phyloP scores from a whole-genome alignment of 2,797 vertebrate genomes.

The Numenius phaeopus region DNA sequence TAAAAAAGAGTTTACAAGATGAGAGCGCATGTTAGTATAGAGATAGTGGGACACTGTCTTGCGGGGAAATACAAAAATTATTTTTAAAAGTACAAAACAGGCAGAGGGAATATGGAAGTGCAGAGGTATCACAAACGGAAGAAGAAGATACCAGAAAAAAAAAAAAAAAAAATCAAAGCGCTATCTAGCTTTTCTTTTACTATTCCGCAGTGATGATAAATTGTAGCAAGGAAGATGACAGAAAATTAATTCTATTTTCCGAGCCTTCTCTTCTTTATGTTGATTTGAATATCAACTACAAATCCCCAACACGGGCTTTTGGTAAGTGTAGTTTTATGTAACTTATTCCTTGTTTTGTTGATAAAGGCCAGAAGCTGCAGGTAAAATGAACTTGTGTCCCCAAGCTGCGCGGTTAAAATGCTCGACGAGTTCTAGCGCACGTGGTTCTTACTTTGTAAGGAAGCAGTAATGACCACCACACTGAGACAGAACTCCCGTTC shows the following conservation, averaged over 20 bases:
- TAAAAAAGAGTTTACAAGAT: not conserved
- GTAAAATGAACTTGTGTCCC: not conserved
- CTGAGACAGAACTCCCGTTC: not conserved
- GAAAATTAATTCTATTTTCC: not conserved
- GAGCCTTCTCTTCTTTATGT: not conserved
- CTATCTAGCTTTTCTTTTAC: not conserved
- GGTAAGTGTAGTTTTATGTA: not conserved
- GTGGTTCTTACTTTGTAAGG: not conserved
- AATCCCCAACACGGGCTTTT: not conserved
- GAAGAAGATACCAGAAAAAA: not conserved
- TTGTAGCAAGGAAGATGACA: not conserved
- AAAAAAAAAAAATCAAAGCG: not conserved
- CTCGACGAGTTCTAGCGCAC: fast-evolving
- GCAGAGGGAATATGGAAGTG: not conserved
- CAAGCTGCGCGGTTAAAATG: not conserved
- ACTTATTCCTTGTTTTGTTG: not conserved
- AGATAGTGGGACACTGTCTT: not conserved
- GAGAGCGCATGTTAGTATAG: not conserved
- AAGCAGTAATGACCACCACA: not conserved
- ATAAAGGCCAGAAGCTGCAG: not conserved
- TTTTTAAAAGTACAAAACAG: not conserved
- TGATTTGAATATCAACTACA: not conserved
- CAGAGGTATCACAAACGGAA: not conserved
- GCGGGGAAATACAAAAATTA: not conserved
- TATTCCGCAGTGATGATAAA: not conserved